These are phyloP conservation scores for Prolemur simus DNA, from an alignment of 2,113 vertebrate species.

Conservation along the genomic window DNA sequence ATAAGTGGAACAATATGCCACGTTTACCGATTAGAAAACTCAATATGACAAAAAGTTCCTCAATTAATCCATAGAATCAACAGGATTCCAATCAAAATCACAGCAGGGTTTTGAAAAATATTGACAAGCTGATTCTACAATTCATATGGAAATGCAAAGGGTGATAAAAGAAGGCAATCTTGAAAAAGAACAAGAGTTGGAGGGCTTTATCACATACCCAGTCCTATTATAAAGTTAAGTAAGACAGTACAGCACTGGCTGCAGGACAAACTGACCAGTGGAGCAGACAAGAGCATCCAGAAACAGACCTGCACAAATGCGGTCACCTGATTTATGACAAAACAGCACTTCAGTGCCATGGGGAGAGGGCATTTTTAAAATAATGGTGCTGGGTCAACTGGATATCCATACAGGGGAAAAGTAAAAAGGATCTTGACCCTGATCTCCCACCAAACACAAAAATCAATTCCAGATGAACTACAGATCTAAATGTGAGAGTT, in stretches of 20 bases:
- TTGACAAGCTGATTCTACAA: not conserved
- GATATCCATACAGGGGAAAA: not conserved
- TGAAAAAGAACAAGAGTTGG: not conserved
- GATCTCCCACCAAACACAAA: not conserved
- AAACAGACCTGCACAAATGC: not conserved
- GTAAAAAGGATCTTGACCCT: not conserved
- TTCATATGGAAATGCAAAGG: not conserved
- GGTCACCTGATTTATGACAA: not conserved
- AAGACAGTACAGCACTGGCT: not conserved
- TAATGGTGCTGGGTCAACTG: not conserved
- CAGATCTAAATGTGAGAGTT: not conserved
- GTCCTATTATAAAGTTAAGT: not conserved
- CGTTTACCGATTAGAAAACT: not conserved
- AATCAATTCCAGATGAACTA: slow-evolving; percentile 9
- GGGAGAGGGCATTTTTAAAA: not conserved
- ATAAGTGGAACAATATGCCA: not conserved
- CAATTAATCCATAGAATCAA: not conserved
- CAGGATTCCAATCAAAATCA: not conserved
- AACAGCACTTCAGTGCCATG: not conserved
- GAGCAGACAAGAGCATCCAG: not conserved
- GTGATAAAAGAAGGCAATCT: not conserved
- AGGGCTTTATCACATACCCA: not conserved
- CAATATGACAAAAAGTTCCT: not conserved
- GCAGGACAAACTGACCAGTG: not conserved
- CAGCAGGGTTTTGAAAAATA: not conserved